Evolutionary conservation across 2,113 vertebrate genomes (phyloP).

Genomic region (Bucco capensis): DNA sequence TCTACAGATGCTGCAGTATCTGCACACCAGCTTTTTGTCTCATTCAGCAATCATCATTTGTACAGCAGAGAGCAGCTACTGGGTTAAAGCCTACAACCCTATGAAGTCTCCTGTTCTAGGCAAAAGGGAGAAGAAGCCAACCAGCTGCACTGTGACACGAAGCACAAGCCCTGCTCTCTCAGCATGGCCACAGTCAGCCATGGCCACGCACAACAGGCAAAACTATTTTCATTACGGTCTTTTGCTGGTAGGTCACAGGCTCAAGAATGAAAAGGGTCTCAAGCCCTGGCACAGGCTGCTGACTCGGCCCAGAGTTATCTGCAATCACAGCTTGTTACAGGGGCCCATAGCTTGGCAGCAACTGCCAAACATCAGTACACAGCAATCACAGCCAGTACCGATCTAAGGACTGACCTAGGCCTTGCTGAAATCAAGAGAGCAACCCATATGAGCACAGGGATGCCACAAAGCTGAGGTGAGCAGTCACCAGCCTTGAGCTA

Average conservation of each 20-base stretch:
- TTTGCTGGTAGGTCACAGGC: background rate
- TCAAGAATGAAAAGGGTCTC: background rate
- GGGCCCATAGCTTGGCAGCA: background rate
- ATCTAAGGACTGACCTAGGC: background rate
- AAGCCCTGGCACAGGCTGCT: background rate
- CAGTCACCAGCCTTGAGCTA: background rate
- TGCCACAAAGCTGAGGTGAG: background rate
- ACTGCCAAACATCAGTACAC: background rate
- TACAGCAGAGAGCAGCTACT: background rate
- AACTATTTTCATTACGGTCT: background rate
- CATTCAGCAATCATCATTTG: background rate
- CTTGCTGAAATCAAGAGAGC: background rate
- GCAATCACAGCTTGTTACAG: background rate
- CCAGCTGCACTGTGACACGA: background rate
- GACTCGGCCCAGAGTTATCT: background rate
- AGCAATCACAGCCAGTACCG: background rate
- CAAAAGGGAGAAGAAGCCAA: background rate
- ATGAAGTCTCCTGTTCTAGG: background rate
- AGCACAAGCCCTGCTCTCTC: background rate
- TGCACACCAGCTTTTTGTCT: background rate
- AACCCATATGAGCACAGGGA: fast-evolving
- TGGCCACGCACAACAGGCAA: background rate
- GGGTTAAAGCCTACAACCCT: background rate
- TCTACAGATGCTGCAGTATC: background rate
- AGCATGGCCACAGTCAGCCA: background rate